Evolutionary conservation across 1,140 invertebrate species (phyloP), one percentile per base, ranked within the genome.

Genomic region (Diuraphis noxia): DNA sequence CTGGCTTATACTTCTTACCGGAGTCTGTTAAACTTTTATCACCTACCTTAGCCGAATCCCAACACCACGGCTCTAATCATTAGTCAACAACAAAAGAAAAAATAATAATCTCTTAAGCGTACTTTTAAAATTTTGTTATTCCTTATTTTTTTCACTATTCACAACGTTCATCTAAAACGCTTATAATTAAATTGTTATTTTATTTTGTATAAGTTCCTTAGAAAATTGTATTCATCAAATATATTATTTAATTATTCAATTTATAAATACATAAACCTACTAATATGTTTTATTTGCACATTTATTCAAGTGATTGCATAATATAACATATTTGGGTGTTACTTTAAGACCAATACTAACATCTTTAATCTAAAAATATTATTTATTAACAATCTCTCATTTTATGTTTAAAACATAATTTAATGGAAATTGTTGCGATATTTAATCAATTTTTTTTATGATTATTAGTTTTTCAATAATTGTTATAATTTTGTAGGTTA

Each of bases 171-270:
- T 52, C 21, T 77, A 79, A 91, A 91, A 82, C 89, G 89, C 89
- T 91, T 91, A 81, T 91, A 91, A 82, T 82, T 82, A 41, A 88
- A 91, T 91, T 91, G 43, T 91, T 91, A 91, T 91, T 91, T 91
- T 91, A 91, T 49, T 91, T 91, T 91, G 77, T 91, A 79, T 91
- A 91, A 81, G 89, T 91, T 91, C 89, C 89, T 91, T 91, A 91
- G 43, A 91, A 91, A 91, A 91, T 90, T 90, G 38, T 91, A 91
- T 91, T 49, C n/a, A 82, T 52, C 43, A 81, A 49, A 91, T 81
- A 82, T 91, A 91, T 46, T 79, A 81, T 82, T 91, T 79, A 49
- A 91, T 38, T 91, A 49, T 52, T 81, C n/a, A 90, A 90, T 90
- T 77, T 90, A 79, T 72, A 40, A 46, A 25, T 77, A 72, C 38